phyloP scores from a whole-genome alignment of 2,113 vertebrate species.

The Platycercus adscitus region DNA sequence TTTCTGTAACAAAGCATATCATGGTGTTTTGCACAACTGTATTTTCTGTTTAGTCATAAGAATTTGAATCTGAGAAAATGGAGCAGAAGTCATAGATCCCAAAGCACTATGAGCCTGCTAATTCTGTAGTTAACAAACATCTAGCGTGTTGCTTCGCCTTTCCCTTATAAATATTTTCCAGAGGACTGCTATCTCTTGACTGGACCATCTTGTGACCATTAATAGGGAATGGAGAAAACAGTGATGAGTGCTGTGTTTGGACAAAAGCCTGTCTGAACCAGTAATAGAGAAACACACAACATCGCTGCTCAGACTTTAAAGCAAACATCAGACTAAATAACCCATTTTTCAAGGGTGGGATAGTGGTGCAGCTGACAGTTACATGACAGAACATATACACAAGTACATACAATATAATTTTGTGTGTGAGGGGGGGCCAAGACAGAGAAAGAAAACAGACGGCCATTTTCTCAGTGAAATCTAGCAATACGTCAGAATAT shows the following conservation, averaged over 20 bases:
- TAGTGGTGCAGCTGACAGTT: not conserved
- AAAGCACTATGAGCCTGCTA: not conserved
- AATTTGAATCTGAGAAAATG: not conserved
- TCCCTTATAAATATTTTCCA: constrained; percentile 40
- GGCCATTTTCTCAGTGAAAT: not conserved
- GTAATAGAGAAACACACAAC: not conserved
- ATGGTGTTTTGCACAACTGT: not conserved
- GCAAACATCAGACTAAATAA: not conserved
- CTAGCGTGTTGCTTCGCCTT: not conserved
- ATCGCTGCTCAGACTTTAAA: not conserved
- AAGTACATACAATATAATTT: not conserved
- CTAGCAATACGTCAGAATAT: not conserved
- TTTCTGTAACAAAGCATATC: not conserved
- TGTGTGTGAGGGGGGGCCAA: not conserved
- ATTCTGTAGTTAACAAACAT: not conserved
- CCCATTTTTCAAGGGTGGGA: not conserved
- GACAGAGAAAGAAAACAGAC: not conserved
- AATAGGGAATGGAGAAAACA: not conserved
- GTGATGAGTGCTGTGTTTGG: not conserved
- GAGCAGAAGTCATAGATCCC: not conserved
- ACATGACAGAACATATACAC: not conserved
- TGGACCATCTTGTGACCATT: constrained; percentile 12
- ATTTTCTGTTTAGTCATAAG: not conserved
- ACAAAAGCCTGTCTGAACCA: not conserved
- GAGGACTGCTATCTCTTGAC: not conserved